Conservation (phyloP, 2,113 vertebrate genomes). For the Saccopteryx leptura region DNA sequence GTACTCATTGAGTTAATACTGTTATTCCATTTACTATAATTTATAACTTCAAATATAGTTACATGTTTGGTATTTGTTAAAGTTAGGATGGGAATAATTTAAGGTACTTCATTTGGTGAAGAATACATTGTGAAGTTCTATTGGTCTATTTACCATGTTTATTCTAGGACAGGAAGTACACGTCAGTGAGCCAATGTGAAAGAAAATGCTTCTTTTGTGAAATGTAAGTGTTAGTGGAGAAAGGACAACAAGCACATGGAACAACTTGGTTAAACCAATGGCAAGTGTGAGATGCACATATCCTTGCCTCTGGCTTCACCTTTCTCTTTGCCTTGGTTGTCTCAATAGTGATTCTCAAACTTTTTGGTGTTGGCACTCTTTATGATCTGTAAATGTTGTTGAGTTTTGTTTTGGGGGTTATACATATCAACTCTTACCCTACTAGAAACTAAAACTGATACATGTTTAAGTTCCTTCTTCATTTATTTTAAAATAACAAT, state of each 20-base stretch:
- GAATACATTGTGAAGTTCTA: not conserved
- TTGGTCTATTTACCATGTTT: not conserved
- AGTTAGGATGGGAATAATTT: not conserved
- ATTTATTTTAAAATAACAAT: not conserved
- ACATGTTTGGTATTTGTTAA: not conserved
- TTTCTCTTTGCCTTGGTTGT: not conserved
- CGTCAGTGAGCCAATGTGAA: not conserved
- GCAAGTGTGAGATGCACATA: not conserved
- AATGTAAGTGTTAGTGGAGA: not conserved
- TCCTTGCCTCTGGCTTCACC: not conserved
- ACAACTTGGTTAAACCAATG: not conserved
- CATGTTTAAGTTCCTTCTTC: not conserved
- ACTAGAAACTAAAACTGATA: conserved; percentile 8
- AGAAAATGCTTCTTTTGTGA: not conserved
- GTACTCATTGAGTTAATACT: not conserved
- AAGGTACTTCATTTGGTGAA: not conserved
- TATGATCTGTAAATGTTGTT: not conserved
- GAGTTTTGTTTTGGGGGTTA: not conserved
- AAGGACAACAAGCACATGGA: not conserved
- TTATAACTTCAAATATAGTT: not conserved
- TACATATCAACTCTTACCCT: not conserved
- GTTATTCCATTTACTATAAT: not conserved
- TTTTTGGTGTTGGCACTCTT: not conserved
- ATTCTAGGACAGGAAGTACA: not conserved
- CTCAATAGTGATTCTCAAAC: not conserved